phyloP scores from a whole-genome alignment of 1,140 invertebrate species.

The Aphis craccivora region DNA sequence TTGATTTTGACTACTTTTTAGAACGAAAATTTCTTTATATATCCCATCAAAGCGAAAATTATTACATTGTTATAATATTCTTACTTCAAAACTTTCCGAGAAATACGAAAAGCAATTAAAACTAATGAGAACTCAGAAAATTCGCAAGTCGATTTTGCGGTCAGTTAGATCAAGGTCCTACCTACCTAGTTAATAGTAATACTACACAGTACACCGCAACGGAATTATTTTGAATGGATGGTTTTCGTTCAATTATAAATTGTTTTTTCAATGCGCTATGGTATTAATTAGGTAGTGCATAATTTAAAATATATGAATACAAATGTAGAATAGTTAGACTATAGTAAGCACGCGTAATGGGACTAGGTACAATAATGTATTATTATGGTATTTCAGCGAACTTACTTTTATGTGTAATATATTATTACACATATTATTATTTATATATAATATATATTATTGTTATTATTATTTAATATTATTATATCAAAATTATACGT shows the following conservation, averaged over 20 bases:
- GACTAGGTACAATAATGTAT: too few species aligned
- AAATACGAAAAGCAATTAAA: conserved; percentile 12
- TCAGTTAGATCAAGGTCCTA: neutral
- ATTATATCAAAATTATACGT: neutral
- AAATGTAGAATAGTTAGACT: neutral
- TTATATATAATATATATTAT: too few species aligned
- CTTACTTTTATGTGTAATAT: neutral
- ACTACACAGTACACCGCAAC: neutral
- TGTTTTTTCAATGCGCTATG: neutral
- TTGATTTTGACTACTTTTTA: neutral
- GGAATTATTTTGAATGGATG: neutral
- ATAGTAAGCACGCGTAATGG: too few species aligned
- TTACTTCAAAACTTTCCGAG: neutral
- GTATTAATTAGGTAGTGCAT: neutral
- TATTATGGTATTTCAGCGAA: neutral
- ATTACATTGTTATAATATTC: conserved; percentile 24
- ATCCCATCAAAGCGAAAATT: neutral
- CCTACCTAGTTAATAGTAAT: neutral
- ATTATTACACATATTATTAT: too few species aligned
- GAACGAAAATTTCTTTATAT: neutral
- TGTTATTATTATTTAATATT: too few species aligned
- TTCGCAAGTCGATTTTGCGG: neutral
- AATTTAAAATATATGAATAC: neutral
- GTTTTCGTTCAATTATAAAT: neutral
- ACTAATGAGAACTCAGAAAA: neutral